phyloP scores from a whole-genome alignment of 2,797 vertebrate species.

The Muscicapa striata region DNA sequence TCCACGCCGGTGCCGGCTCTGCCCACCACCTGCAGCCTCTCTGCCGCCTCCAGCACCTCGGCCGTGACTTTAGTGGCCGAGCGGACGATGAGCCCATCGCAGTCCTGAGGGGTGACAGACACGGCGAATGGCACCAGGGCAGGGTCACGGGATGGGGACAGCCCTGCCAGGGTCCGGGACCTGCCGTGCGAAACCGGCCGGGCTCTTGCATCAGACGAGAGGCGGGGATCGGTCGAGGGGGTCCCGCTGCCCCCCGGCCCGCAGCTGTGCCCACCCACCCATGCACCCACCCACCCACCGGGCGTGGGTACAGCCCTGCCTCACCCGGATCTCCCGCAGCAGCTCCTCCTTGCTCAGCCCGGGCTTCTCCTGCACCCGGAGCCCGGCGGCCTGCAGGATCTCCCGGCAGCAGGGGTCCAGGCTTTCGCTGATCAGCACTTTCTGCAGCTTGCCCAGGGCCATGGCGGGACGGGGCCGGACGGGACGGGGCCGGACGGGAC shows the following conservation, averaged over 20 bases:
- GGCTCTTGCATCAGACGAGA: slow-evolving; percentile 76
- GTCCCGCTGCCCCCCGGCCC: neutral
- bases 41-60: slow-evolving; percentile 85
- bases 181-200: neutral
- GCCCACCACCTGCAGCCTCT: slow-evolving; percentile 90
- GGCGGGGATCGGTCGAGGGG: slow-evolving; percentile 9
- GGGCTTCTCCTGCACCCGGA: slow-evolving; percentile 86
- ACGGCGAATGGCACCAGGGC: neutral
- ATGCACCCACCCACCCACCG: neutral
- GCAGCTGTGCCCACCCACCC: neutral
- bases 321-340: slow-evolving; percentile 88
- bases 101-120: slow-evolving; percentile 78
- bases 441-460: slow-evolving; percentile 82
- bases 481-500: neutral
- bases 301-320: neutral
- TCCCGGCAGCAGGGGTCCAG: slow-evolving; percentile 89
- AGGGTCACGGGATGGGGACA: neutral
- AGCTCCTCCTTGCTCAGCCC: slow-evolving; percentile 86
- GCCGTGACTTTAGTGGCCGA: slow-evolving; percentile 95
- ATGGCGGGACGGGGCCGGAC: slow-evolving; percentile 58
- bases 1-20: slow-evolving; percentile 96
- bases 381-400: slow-evolving; percentile 87
- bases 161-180: neutral
- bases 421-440: slow-evolving; percentile 89
- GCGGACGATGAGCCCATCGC: slow-evolving; percentile 92